Base-by-base conservation (phyloP, 92 coral and sea anemone genomes). In the Hydrozoanthus gracilis region DNA sequence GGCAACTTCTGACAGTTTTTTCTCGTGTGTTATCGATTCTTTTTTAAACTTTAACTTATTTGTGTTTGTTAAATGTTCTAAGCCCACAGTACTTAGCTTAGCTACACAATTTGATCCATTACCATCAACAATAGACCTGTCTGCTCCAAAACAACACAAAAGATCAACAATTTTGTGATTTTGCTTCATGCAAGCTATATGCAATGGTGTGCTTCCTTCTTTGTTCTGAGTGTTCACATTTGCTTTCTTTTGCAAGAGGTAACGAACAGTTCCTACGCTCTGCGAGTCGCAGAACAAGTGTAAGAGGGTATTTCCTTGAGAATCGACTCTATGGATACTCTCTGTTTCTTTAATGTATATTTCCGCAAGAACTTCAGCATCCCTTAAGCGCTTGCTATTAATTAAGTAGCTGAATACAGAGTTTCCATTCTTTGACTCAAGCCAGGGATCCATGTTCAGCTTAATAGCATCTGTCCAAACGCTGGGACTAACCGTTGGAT, bases 31-130 rank as follows among this genome's bases (percentile, higher is more conserved):
- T 9, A n/a, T 48, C 4, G 95, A 92, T 6, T 71, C 27, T 17
- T 74, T 5, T 1, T 18, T 79, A 92, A 92, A 90, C 7, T 88
- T 89, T 3, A 92, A 54, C 64, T 74, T 17, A 64, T 58, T 8
- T 6, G 86, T 73, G 50, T 27, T 71, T 4, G 39, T 2, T 27
- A 27, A 27, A 27, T 27, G 39, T 27, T 0, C 39, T 27, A 27
- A 27, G 39, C 39, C 39, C 39, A 27, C 2, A 27, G 39, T 27
- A 0, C 39, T 27, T 27, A 27, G 39, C 39, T 27, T 6, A 3
- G 55, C 79, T 15, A 44, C 20, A 54, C 91, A 88, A 4, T 68
- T 35, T 8, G 13, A 13, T 7, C 86, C 89, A 27, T 54, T 4
- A 51, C 39, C 15, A 73, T 89, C 86, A 4, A 3, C 17, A 54